These are phyloP conservation scores for Ferdinandea cuprea DNA, from an alignment of 2,888 invertebrate species.

Conservation along the genomic window DNA sequence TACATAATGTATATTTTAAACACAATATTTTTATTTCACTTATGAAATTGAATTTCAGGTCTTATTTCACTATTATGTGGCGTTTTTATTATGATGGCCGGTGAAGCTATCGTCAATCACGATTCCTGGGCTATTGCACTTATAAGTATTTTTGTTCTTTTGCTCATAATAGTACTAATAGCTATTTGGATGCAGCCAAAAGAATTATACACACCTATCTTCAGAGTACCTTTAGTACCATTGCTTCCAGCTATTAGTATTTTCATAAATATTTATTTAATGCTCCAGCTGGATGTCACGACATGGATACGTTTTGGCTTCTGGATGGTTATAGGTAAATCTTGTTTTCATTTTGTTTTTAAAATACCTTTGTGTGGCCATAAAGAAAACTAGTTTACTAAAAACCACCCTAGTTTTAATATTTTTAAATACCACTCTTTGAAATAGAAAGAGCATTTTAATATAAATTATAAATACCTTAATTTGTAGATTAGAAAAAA, in stretches of 20 bases:
- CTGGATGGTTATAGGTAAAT: conserved; percentile 92
- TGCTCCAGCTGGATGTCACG: conserved; percentile 89
- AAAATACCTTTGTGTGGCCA: background rate
- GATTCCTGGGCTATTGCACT: conserved; percentile 79
- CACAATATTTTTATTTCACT: too few relatives aligned
- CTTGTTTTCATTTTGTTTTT: background rate
- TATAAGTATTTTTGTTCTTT: conserved; percentile 75
- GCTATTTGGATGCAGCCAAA: conserved; percentile 81
- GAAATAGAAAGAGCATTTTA: too few relatives aligned
- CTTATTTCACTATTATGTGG: conserved; percentile 79
- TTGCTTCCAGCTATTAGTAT: conserved; percentile 92
- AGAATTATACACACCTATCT: conserved; percentile 78
- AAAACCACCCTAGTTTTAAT: too few relatives aligned
- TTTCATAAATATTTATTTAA: conserved; percentile 92
- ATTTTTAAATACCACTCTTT: too few relatives aligned
- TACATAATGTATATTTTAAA: too few relatives aligned
- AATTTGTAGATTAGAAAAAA: too few relatives aligned
- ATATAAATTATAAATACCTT: too few relatives aligned
- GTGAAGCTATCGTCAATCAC: conserved; percentile 76
- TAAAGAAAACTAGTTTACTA: background rate
- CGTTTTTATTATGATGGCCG: conserved; percentile 79
- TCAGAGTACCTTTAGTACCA: conserved; percentile 92
- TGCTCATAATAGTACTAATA: conserved; percentile 77
- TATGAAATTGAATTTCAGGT: conserved; percentile 75
- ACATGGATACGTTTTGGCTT: conserved; percentile 93